Conservation (phyloP, 2,797 vertebrate species). For the Macropus fuliginosus region DNA sequence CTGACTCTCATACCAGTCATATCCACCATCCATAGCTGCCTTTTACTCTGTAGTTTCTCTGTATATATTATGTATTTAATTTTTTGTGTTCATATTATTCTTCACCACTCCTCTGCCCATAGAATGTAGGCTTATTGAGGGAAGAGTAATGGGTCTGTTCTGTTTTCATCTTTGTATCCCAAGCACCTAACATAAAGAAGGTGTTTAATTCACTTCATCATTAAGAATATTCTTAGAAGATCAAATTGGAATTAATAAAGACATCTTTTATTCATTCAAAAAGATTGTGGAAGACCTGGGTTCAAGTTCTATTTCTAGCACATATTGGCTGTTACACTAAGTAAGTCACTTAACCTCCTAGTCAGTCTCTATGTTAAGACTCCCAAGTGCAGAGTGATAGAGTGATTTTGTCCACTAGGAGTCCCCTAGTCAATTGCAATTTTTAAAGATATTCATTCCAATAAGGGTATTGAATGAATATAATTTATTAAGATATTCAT, state of each 20-base stretch:
- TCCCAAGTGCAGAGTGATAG: neutral
- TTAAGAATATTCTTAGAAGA: neutral
- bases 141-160: neutral
- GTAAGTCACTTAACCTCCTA: neutral
- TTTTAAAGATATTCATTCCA: too few relatives aligned
- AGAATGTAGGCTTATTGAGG: neutral
- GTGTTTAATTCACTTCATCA: neutral
- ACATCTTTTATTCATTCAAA: neutral
- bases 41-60: neutral
- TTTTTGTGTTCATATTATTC: neutral
- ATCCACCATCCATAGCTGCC: neutral
- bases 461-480: too few relatives aligned
- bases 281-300: neutral
- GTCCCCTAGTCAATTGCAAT: neutral
- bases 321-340: neutral
- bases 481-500: too few relatives aligned
- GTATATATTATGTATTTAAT: neutral
- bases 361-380: neutral
- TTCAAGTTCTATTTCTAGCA: neutral
- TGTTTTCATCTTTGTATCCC: neutral
- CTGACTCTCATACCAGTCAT: neutral
- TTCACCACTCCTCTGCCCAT: neutral
- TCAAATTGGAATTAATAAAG: neutral
- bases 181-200: neutral
- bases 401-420: neutral